These are phyloP conservation scores for Temnothorax curvispinosus DNA, from an alignment of 1,140 invertebrate genomes.

Conservation along the genomic window DNA sequence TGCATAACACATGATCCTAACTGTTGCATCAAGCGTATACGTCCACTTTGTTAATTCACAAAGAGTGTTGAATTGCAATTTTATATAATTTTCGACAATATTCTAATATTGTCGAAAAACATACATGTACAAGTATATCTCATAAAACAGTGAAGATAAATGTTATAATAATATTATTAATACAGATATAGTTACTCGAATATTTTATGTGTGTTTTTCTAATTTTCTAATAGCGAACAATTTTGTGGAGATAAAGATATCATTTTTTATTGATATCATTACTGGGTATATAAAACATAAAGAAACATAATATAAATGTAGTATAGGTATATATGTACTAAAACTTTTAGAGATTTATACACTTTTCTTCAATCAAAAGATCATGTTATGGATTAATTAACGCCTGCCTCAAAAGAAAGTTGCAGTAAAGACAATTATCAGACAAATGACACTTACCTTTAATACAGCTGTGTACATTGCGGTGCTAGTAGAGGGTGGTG, in stretches of 20 bases:
- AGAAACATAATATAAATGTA: neutral
- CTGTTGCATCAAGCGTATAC: conserved; percentile 29
- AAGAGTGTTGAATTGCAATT: neutral
- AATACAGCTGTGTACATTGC: conserved; percentile 86
- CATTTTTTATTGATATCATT: neutral
- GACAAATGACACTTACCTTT: conserved; percentile 81
- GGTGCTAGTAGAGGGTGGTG: conserved; percentile 85
- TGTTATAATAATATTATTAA: neutral
- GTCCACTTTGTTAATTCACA: conserved; percentile 33
- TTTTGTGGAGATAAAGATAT: neutral
- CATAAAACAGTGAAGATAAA: neutral
- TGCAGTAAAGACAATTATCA: conserved; percentile 5
- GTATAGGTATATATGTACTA: neutral
- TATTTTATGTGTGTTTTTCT: neutral
- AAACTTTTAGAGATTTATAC: neutral
- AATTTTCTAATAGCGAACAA: neutral
- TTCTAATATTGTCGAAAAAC: neutral
- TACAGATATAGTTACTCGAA: neutral
- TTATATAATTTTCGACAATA: neutral
- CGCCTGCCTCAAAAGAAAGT: neutral
- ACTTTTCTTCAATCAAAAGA: neutral
- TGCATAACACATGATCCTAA: conserved; percentile 37
- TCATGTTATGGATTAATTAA: neutral
- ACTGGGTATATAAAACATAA: neutral
- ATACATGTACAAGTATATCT: neutral